These are phyloP conservation scores for Bombyx mandarina DNA, from an alignment of 1,140 invertebrate genomes.

Conservation along the genomic window DNA sequence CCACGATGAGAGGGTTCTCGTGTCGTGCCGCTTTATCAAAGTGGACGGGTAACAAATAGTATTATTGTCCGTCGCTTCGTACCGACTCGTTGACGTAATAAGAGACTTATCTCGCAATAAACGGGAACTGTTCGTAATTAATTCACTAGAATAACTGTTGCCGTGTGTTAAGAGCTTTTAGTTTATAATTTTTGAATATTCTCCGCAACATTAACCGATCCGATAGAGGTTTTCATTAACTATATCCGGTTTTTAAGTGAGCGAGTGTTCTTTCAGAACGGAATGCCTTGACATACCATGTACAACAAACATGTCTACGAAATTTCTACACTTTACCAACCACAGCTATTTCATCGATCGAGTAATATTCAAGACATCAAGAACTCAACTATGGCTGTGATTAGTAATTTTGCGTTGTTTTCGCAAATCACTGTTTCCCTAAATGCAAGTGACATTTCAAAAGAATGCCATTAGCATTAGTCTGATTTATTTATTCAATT, in stretches of 20 bases:
- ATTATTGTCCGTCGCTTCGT: no score
- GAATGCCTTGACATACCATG: constrained; percentile 19
- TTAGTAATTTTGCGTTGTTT: constrained; percentile 1
- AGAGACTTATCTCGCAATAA: no score
- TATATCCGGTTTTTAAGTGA: constrained; percentile 27
- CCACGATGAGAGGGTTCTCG: no score
- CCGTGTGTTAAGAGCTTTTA: background rate
- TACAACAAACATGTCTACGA: constrained; percentile 17
- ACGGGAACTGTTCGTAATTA: no score
- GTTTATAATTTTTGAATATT: constrained; percentile 5
- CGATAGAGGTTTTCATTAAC: constrained; percentile 21
- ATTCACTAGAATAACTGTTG: background rate
- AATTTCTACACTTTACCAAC: constrained; percentile 20
- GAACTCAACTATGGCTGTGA: constrained; percentile 3
- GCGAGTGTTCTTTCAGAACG: constrained; percentile 26
- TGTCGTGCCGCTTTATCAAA: no score
- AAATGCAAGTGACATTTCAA: no score
- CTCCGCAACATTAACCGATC: constrained; percentile 14
- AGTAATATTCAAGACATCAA: constrained; percentile 19
- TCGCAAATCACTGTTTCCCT: constrained; percentile 10
- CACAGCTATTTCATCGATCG: constrained; percentile 11
- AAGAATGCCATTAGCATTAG: no score
- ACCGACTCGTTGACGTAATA: no score
- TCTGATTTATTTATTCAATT: no score
- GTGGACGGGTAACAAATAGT: no score